Evolutionary conservation across 1,140 invertebrate species (phyloP), one percentile per base, ranked within the genome.

Genomic region (Temnothorax curvispinosus): DNA sequence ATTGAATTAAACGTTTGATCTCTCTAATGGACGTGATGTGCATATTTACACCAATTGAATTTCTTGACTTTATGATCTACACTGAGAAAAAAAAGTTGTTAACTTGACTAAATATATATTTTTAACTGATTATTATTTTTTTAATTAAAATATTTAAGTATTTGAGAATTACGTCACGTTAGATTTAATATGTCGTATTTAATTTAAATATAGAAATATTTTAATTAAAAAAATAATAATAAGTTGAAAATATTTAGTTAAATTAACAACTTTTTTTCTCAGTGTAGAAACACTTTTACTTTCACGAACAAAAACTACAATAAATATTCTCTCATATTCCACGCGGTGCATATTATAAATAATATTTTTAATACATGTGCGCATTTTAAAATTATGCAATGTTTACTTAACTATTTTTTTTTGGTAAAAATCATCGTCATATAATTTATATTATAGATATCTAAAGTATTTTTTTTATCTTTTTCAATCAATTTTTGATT

Each of bases 1-100:
- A 47, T 74, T 75, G 15, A 82, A 82, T 60, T 74, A 47, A 60
- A 27, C 38, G n/a, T 38, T 75, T 32, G 41, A 74, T 60, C 74
- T 82, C 52, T 81, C 2, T 35, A 38, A 38, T 8, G 27, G 27
- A 32, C 27, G 4, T 58, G 21, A 18, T 35, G 35, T 18, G 27
- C 15, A 38, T 38, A 62, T 84, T 47, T 74, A 47, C 44, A 18
- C 9, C 7, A 62, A 11, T 0, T 44, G 5, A 50, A 27, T 38
- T 58, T n/a, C 7, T 18, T 52, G 7, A 65, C 4, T 78, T 44
- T 41, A 27, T 80, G 44, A 80, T 13, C 32, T 38, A 27, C 1
- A 27, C 27, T 27, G 27, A 27, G 27, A 27, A 1, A 27, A 27
- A 27, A 27, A 27, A 27, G 27, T 27, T 27, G 27, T 27, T 27